A percentile compares a stretch with the other conserved stretches of the same genome.
phyloP scores from a whole-genome alignment of 1,140 invertebrate species.

The Caenorhabditis inopinata region DNA sequence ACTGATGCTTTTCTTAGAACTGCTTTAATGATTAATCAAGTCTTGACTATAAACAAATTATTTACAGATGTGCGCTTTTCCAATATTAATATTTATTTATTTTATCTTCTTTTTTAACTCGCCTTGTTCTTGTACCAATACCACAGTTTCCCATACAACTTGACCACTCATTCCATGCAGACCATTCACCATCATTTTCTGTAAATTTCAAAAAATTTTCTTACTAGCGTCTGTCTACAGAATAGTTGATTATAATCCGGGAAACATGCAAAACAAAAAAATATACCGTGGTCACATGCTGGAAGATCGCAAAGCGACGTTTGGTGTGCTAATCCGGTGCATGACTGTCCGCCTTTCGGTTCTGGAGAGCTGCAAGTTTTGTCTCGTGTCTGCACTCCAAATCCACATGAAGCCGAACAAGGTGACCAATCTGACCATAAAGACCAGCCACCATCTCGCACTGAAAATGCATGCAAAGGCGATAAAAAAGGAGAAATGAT shows the following conservation, averaged over 20 bases:
- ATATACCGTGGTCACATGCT: slow-evolving; percentile 15
- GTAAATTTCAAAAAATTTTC: slow-evolving; percentile 44
- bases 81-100: too few species aligned
- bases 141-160: slow-evolving; percentile 52
- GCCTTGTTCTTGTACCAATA: slow-evolving; percentile 53
- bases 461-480: slow-evolving; percentile 40
- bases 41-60: too few species aligned
- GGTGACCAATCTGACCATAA: slow-evolving; percentile 70
- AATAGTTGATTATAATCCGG: too few species aligned
- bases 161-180: slow-evolving; percentile 53
- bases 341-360: slow-evolving; percentile 73
- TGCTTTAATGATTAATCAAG: too few species aligned
- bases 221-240: not conserved
- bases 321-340: slow-evolving; percentile 66
- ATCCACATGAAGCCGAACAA: slow-evolving; percentile 66
- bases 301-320: slow-evolving; percentile 54
- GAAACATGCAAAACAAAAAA: slow-evolving; percentile 4
- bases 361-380: slow-evolving; percentile 78
- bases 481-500: not conserved
- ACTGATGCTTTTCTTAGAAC: too few species aligned
- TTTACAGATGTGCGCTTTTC: too few species aligned
- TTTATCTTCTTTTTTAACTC: too few species aligned
- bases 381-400: slow-evolving; percentile 59
- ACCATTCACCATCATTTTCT: slow-evolving; percentile 53
- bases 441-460: slow-evolving; percentile 72